Base-by-base conservation (phyloP, 2,888 invertebrate species). In the Agrotis segetum region DNA sequence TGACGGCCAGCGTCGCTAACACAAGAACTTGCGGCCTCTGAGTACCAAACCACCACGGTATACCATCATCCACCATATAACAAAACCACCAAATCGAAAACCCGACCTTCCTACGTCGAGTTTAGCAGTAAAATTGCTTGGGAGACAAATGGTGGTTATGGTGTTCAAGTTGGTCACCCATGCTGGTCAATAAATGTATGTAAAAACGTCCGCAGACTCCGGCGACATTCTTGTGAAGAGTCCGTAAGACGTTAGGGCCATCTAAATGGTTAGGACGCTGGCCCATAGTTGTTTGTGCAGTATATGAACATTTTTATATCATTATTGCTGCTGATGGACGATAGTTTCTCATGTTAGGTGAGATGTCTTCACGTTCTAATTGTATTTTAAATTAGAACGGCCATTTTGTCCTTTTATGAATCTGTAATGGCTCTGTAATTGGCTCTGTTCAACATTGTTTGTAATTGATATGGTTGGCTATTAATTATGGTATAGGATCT, bases 161-260 rank as follows among this genome's bases (percentile, higher is more conserved):
- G 17, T 70, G 46, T 85, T 68, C 49, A 21, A 6, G 19, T 40
- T 19, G 14, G 7, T 13, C 6, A 7, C 3, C 19, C 55, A 68
- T 68, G 85, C 77, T 93, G 92, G 94, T 93, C 94, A 94, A 92
- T 92, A 94, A 92, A 90, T 88, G 88, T 88, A 87, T 85, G 93
- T 95, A 96, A 96, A 96, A 96, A 96, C 93, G 82, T 85, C 81
- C 70, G 91, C 92, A 92, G 94, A 92, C 93, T 85, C 81, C 86
- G 87, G 88, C 94, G 90, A 88, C 95, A 95, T 95, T 95, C 95
- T 89, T 90, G 86, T 81, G 88, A 78, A 83, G 88, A 85, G 83
- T 84, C 86, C 83, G 85, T 87, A 88, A 86, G 88, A 89, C 88
- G 90, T 92, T 91, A 92, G 92, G 88, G 85, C 79, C 84, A 85